Evolutionary conservation across 2,113 vertebrate genomes (phyloP), one percentile per base, ranked within the genome.

Genomic region (Cranoglanis bouderius): DNA sequence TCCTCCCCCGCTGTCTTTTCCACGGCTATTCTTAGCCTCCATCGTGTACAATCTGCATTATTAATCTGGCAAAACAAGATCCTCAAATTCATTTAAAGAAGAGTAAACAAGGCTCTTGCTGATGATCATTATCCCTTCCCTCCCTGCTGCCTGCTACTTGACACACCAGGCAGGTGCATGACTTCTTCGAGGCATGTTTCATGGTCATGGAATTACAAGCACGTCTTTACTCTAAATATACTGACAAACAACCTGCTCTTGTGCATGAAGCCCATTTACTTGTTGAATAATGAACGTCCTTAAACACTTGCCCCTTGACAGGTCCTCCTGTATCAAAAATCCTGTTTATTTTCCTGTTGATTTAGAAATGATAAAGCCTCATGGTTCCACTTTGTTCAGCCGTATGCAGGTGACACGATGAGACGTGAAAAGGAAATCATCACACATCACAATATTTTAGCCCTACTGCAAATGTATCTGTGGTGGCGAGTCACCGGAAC

Each of bases 371-470:
- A 81, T 40, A 26, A 65, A 24, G 74, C 21, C 91, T 92, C 82
- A 82, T 82, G 89, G 65, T 35, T 21, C 49, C 43, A 14, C 9
- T n/a, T 38, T 18, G 18, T 53, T 90, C 85, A 89, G 90, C 85
- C 91, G 85, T 89, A 92, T 93, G 90, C 86, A 91, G 91, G 85
- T 94, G 93, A 95, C 94, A 92, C 93, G 94, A 95, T 95, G 91
- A 94, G 93, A 95, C 88, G 91, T 93, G 94, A 94, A 92, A 91
- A 90, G 90, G 89, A 91, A 94, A 93, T 94, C 93, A 94, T 95
- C 92, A 93, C 92, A 94, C 92, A 94, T 95, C 93, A 91, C 93
- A 94, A 93, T 94, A 92, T 93, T 95, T 94, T 91, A 93, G 89
- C 91, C 89, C 89, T 86, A 91, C 92, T 91, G 91, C 89, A 85